Conservation (phyloP, 2,888 invertebrate genomes). For the Trissonchulus sp. region DNA sequence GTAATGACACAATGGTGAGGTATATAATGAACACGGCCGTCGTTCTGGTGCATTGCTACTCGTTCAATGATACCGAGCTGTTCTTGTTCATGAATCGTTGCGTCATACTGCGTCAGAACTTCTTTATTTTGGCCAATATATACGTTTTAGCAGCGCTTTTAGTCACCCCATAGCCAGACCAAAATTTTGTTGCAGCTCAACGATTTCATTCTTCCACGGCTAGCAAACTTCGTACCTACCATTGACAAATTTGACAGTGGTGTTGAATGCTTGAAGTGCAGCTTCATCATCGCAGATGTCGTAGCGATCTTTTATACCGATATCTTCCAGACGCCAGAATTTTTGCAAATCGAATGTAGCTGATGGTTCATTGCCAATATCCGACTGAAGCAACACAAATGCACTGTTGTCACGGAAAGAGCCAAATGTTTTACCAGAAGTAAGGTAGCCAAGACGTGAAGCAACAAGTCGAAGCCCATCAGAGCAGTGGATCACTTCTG, state of each 20-base stretch:
- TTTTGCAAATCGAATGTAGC: slow-evolving; percentile 9
- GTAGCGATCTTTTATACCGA: not conserved
- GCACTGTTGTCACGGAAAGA: not conserved
- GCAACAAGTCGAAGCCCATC: slow-evolving; percentile 3
- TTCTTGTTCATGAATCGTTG: too few relatives aligned
- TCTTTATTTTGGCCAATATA: too few relatives aligned
- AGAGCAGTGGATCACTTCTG: not conserved
- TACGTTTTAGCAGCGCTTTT: too few relatives aligned
- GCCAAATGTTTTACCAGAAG: not conserved
- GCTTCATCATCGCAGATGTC: not conserved
- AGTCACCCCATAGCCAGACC: too few relatives aligned
- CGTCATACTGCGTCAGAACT: too few relatives aligned
- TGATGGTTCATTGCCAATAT: not conserved
- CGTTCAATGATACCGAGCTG: too few relatives aligned
- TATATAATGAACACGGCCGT: too few relatives aligned
- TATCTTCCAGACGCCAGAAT: slow-evolving; percentile 19
- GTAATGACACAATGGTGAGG: too few relatives aligned
- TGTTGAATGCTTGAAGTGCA: not conserved
- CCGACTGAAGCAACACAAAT: not conserved
- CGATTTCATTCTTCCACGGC: slow-evolving; percentile 12
- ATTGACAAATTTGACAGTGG: not conserved
- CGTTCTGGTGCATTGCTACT: too few relatives aligned
- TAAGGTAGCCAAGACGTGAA: slow-evolving; percentile 8
- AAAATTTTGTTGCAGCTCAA: not conserved
- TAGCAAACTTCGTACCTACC: too few relatives aligned